Conservation (phyloP, 2,888 invertebrate genomes). For the Microdon myrmicae region DNA sequence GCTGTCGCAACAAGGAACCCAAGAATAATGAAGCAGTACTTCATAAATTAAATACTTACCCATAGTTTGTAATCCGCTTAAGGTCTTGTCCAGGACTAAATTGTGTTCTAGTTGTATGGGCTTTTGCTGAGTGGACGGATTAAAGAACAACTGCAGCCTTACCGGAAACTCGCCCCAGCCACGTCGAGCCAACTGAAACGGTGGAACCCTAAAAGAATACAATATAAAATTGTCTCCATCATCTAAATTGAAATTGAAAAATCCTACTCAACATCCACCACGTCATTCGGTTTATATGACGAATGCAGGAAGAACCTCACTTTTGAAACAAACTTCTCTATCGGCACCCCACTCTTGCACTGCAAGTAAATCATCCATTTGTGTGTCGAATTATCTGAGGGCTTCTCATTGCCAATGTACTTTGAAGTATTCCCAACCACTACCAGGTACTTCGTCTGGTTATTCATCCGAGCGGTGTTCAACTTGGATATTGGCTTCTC, state of each 20-base stretch:
- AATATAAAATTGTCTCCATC: background rate
- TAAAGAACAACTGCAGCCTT: constrained; percentile 82
- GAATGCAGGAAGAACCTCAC: constrained; percentile 81
- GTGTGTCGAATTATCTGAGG: constrained; percentile 78
- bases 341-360: constrained; percentile 72
- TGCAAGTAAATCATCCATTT: constrained; percentile 92
- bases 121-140: constrained; percentile 75
- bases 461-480: constrained; percentile 69
- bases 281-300: constrained; percentile 87
- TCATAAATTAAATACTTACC: too few relatives aligned
- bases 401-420: constrained; percentile 77
- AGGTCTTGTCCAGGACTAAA: constrained; percentile 82
- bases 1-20: too few relatives aligned
- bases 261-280: constrained; percentile 79
- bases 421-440: constrained; percentile 81
- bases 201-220: constrained; percentile 67
- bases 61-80: constrained; percentile 84
- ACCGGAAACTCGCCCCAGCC: constrained; percentile 96
- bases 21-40: background rate
- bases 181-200: constrained; percentile 84
- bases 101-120: constrained; percentile 83
- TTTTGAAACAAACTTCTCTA: constrained; percentile 75
- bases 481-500: constrained; percentile 66
- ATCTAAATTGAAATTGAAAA: too few relatives aligned
- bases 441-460: constrained; percentile 70